A percentile compares a stretch with the other conserved stretches of the same genome.
These are phyloP conservation scores for Apis mellifera DNA, from an alignment of 1,140 invertebrate genomes.

Conservation along the genomic window DNA sequence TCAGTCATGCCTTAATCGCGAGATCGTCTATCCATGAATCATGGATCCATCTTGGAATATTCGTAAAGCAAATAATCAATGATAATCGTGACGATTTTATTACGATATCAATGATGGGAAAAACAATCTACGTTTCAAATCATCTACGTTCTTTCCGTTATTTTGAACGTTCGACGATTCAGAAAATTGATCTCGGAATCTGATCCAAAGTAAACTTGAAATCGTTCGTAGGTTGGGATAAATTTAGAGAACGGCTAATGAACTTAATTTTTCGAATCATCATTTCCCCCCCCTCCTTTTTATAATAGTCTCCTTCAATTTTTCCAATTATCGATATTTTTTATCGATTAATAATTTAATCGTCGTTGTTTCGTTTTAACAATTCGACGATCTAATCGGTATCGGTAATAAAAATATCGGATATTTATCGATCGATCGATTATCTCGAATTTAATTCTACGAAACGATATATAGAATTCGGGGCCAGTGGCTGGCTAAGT, in stretches of 20 bases:
- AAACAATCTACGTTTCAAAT: too few species aligned
- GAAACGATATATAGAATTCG: constrained; percentile 46
- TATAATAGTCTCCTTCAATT: too few species aligned
- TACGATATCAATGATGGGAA: background rate
- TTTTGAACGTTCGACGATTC: background rate
- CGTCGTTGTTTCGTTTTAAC: too few species aligned
- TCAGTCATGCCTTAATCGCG: background rate
- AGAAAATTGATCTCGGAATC: background rate
- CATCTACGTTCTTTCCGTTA: background rate
- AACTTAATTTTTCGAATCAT: background rate
- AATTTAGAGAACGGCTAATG: constrained; percentile 24
- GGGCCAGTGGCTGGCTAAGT: constrained; percentile 24
- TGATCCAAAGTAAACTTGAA: background rate
- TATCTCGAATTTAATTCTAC: background rate
- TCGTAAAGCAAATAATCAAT: background rate
- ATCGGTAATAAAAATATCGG: too few species aligned
- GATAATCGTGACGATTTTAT: background rate
- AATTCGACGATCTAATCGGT: too few species aligned
- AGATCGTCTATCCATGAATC: background rate
- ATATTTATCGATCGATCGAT: background rate
- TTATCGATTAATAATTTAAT: too few species aligned
- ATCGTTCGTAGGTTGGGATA: background rate
- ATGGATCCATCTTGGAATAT: background rate
- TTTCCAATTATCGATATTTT: too few species aligned
- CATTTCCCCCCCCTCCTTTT: too few species aligned